A percentile compares a stretch with the other conserved stretches of the same genome.
phyloP scores from a whole-genome alignment of 2,797 vertebrate species.

The Atherinosoma microstoma region DNA sequence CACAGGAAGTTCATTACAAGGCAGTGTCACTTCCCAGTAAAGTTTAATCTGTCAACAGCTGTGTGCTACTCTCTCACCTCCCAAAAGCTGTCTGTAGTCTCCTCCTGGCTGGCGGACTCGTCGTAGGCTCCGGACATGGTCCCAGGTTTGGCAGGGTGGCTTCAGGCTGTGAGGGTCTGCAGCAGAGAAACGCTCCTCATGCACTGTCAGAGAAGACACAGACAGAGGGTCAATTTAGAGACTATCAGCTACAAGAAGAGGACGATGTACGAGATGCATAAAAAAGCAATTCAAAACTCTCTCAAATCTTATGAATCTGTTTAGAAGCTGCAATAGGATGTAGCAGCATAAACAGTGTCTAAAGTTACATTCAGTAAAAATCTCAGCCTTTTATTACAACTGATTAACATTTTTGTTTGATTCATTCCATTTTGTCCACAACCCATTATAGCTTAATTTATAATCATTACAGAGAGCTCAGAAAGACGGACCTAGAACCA shows the following conservation, averaged over 20 bases:
- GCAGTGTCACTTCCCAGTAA: not conserved
- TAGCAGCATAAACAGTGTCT: not conserved
- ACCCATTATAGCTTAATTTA: not conserved
- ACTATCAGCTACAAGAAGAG: not conserved
- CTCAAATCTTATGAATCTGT: not conserved
- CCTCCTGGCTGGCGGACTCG: conserved; percentile 87
- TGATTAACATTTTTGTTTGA: not conserved
- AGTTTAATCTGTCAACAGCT: conserved; percentile 39
- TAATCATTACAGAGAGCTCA: not conserved
- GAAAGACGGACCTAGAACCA: not conserved
- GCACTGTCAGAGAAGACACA: conserved; percentile 60
- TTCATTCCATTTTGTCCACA: not conserved
- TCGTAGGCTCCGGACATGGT: conserved; percentile 94
- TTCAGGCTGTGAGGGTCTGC: conserved; percentile 67
- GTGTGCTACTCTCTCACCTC: conserved; percentile 85
- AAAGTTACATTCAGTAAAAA: not conserved
- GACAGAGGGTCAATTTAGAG: conserved; percentile 31
- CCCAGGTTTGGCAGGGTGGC: conserved; percentile 66
- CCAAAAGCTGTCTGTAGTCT: conserved; percentile 96
- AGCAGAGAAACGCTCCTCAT: conserved; percentile 62
- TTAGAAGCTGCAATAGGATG: conserved; percentile 1
- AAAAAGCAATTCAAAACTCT: not conserved
- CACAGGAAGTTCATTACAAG: conserved; percentile 43
- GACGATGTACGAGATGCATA: not conserved
- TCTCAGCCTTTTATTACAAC: conserved; percentile 5